Conservation (phyloP, 2,113 vertebrate species). For the Indicator indicator region DNA sequence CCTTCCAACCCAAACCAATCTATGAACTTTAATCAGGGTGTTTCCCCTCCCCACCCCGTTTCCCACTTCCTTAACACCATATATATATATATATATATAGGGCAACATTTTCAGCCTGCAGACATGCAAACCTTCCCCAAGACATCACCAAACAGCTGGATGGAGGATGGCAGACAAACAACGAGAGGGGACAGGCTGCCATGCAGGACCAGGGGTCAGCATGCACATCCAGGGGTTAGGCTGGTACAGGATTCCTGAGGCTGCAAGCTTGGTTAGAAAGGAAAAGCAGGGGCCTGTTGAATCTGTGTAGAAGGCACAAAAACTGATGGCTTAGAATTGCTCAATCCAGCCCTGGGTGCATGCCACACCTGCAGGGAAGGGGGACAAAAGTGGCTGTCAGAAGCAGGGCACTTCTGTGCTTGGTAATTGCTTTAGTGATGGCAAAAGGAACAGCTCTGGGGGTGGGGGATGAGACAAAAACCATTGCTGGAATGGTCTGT, state of each 20-base stretch:
- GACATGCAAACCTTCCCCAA: neutral
- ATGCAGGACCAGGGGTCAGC: slow-evolving; percentile 27
- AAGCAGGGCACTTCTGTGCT: fast-evolving
- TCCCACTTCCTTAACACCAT: neutral
- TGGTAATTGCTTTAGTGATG: neutral
- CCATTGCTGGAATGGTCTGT: neutral
- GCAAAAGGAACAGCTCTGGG: neutral
- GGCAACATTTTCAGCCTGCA: neutral
- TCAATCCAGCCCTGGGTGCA: neutral
- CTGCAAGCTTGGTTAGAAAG: slow-evolving; percentile 10
- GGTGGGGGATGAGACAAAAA: neutral
- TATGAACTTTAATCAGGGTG: neutral
- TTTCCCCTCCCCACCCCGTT: neutral
- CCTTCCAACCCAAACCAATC: too few relatives aligned
- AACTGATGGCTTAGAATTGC: neutral
- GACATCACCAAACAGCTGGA: neutral
- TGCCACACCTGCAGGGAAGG: neutral
- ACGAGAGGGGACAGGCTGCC: neutral
- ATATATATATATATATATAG: neutral
- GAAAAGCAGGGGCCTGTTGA: slow-evolving; percentile 65
- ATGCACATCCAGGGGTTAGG: slow-evolving; percentile 34
- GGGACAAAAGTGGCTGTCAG: neutral
- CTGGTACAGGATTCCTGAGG: neutral
- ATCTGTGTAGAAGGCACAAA: slow-evolving; percentile 67
- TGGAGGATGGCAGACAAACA: neutral